Evolutionary conservation across 2,113 vertebrate genomes (phyloP).

Genomic region (Oreochromis tanganicae): DNA sequence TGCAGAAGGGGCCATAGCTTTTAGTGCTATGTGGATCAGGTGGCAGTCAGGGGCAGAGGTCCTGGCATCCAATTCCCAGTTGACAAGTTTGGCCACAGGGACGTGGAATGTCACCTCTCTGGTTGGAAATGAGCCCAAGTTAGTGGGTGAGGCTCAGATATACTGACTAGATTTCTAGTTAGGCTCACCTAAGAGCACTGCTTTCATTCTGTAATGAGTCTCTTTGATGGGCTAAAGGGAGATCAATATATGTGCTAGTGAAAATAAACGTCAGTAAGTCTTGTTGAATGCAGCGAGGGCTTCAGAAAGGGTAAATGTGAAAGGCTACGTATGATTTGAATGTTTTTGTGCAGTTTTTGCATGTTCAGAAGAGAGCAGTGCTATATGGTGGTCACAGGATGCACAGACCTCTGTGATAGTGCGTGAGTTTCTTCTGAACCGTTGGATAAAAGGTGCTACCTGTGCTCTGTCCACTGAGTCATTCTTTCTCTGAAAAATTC

Average conservation of each 20-base stretch:
- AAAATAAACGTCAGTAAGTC: background rate
- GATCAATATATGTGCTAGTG: background rate
- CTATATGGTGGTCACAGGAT: background rate
- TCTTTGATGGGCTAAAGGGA: background rate
- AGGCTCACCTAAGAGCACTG: background rate
- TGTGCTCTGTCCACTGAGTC: background rate
- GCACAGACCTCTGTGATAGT: background rate
- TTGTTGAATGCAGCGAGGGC: background rate
- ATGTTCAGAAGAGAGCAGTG: background rate
- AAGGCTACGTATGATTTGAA: background rate
- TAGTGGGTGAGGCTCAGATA: background rate
- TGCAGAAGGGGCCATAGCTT: background rate
- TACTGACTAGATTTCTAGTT: background rate
- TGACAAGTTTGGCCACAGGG: background rate
- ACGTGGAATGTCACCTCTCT: background rate
- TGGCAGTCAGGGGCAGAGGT: background rate
- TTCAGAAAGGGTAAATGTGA: background rate
- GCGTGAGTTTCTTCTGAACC: background rate
- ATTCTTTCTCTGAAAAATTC: background rate
- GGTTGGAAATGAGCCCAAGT: background rate
- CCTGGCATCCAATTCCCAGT: background rate
- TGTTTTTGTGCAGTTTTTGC: background rate
- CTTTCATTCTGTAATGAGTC: background rate
- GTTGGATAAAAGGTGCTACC: background rate
- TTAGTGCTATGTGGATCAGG: background rate